Conservation (phyloP, 2,888 invertebrate genomes). For the Campopleginae sp. region DNA sequence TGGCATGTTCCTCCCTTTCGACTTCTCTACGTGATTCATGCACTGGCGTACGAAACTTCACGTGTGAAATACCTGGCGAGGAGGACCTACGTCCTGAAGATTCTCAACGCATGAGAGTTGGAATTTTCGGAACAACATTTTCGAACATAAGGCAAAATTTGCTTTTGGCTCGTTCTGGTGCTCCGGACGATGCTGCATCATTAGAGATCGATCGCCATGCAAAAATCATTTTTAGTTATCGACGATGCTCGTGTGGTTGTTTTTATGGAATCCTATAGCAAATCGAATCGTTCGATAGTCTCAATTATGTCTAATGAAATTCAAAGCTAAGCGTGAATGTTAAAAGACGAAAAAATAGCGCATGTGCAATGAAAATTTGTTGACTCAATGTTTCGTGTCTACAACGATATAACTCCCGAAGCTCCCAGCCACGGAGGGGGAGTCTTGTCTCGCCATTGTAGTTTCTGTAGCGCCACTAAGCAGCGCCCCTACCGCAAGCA, state of each 20-base stretch:
- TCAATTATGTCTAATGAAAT: neutral
- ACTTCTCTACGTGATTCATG: conserved; percentile 64
- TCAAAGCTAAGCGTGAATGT: neutral
- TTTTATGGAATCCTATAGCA: neutral
- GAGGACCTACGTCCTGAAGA: neutral
- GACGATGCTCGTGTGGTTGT: neutral
- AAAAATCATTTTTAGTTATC: neutral
- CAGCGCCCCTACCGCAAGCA: conserved; percentile 45
- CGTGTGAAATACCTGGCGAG: conserved; percentile 14
- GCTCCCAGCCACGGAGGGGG: conserved; percentile 22
- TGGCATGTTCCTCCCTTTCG: conserved; percentile 38
- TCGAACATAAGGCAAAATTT: neutral
- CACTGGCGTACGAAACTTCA: conserved; percentile 5
- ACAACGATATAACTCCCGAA: conserved; percentile 6
- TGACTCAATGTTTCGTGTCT: conserved; percentile 33
- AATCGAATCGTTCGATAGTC: neutral
- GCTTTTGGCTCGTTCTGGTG: neutral
- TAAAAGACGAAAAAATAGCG: conserved; percentile 16
- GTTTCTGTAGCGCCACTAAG: conserved; percentile 35
- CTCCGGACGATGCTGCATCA: neutral
- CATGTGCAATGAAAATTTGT: conserved; percentile 31
- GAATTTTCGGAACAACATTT: neutral
- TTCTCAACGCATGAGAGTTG: conserved; percentile 17
- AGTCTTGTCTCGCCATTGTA: conserved; percentile 30
- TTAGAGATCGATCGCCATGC: neutral